These are phyloP conservation scores for Drosophila simulans DNA, from an alignment of 1,140 invertebrate species.

Conservation along the genomic window DNA sequence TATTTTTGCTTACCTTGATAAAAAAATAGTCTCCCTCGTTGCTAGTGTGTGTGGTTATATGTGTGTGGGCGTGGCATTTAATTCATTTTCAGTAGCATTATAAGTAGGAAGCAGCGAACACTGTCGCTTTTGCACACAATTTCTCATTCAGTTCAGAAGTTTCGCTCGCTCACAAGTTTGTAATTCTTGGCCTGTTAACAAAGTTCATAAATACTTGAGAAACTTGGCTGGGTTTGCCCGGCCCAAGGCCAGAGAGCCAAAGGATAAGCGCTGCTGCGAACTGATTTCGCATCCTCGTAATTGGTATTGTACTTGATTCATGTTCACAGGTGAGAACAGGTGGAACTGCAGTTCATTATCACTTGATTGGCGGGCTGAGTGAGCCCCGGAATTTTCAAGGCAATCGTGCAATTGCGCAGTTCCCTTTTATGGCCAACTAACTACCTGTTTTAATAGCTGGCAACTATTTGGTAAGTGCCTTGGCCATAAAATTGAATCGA, in stretches of 20 bases:
- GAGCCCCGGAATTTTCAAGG: constrained; percentile 17
- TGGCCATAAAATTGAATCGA: constrained; percentile 47
- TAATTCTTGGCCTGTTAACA: constrained; percentile 82
- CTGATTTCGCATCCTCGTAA: constrained; percentile 37
- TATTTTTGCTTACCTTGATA: not conserved
- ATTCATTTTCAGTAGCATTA: constrained; percentile 69
- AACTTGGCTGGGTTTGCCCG: constrained; percentile 57
- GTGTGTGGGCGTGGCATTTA: constrained; percentile 67
- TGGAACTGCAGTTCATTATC: constrained; percentile 54
- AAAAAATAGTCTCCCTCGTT: not conserved
- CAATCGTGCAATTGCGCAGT: constrained; percentile 10
- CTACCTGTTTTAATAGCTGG: constrained; percentile 40
- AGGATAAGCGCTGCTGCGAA: constrained; percentile 24
- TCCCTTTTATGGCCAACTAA: constrained; percentile 47
- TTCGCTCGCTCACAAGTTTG: constrained; percentile 71
- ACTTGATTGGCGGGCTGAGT: constrained; percentile 33
- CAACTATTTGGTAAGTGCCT: constrained; percentile 53
- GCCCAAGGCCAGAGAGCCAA: constrained; percentile 21
- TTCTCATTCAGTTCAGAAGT: constrained; percentile 76
- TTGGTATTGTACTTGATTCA: constrained; percentile 48
- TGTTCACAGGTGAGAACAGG: constrained; percentile 30
- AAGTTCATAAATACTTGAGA: constrained; percentile 80
- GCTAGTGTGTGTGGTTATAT: constrained; percentile 10
- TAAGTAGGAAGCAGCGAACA: constrained; percentile 32
- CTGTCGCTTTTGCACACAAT: constrained; percentile 80